A percentile compares a stretch with the other conserved stretches of the same genome.
Conservation (phyloP, 2,888 invertebrate genomes). For the Nudaria mundana region DNA sequence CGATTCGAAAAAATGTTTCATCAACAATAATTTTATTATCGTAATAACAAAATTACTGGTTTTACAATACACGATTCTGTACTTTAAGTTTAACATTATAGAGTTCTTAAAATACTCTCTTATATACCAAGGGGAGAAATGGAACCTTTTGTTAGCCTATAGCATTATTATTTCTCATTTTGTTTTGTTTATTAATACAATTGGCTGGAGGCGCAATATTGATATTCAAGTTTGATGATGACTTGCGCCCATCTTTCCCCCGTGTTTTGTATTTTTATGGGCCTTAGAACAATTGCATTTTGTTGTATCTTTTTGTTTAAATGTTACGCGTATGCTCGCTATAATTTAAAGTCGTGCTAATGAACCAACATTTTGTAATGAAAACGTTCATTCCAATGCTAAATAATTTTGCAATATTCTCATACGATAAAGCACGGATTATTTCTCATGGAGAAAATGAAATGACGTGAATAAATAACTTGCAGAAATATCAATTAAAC, state of each 20-base stretch:
- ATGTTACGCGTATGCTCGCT: neutral
- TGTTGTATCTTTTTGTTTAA: constrained; percentile 40
- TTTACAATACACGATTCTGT: constrained; percentile 62
- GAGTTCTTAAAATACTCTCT: constrained; percentile 57
- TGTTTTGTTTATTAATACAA: constrained; percentile 82
- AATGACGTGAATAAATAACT: constrained; percentile 82
- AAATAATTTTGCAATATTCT: constrained; percentile 28
- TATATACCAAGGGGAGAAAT: constrained; percentile 77
- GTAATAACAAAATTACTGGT: constrained; percentile 81
- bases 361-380: neutral
- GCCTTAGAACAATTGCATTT: constrained; percentile 65
- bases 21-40: constrained; percentile 81
- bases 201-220: constrained; percentile 81
- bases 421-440: constrained; percentile 62
- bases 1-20: constrained; percentile 79
- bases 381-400: constrained; percentile 13
- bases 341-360: neutral
- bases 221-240: constrained; percentile 82
- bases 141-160: constrained; percentile 81
- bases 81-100: constrained; percentile 61
- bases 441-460: constrained; percentile 68
- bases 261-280: constrained; percentile 70
- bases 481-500: constrained; percentile 82
- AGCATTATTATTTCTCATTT: constrained; percentile 82
- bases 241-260: constrained; percentile 69